These are phyloP conservation scores for Parotocinclus haroldoi DNA, from an alignment of 2,797 vertebrate genomes.

Conservation along the genomic window DNA sequence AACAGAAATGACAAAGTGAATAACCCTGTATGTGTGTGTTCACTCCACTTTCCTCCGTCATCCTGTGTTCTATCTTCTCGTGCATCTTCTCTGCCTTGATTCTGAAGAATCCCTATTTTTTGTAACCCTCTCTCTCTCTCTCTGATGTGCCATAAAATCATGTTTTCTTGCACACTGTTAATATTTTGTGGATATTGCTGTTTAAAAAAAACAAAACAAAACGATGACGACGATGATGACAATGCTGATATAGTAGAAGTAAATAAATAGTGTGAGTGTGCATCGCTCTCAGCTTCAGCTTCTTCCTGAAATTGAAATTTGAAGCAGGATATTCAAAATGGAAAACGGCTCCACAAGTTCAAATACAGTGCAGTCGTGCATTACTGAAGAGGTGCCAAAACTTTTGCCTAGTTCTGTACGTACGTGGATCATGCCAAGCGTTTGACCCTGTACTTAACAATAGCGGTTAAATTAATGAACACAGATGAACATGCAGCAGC, in stretches of 20 bases:
- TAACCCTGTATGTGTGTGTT: not conserved
- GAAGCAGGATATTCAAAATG: too few species aligned
- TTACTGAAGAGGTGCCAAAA: too few species aligned
- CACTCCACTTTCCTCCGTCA: slow-evolving; percentile 32
- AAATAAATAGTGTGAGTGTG: slow-evolving; percentile 49
- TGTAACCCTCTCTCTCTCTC: slow-evolving; percentile 66
- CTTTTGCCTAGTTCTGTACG: too few species aligned
- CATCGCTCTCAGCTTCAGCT: not conserved
- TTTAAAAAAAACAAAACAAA: too few species aligned
- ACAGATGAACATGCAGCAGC: too few species aligned
- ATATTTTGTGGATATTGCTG: slow-evolving; percentile 83
- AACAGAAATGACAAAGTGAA: too few species aligned
- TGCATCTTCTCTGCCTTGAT: slow-evolving; percentile 78
- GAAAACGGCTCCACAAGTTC: too few species aligned
- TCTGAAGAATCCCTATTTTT: slow-evolving; percentile 77
- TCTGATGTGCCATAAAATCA: slow-evolving; percentile 78
- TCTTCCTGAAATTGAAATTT: too few species aligned
- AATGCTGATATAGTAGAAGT: slow-evolving; percentile 71
- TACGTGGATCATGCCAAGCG: too few species aligned
- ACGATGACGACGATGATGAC: slow-evolving; percentile 23
- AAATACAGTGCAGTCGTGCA: too few species aligned
- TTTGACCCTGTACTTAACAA: too few species aligned
- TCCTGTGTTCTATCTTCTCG: slow-evolving; percentile 71
- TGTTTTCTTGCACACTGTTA: slow-evolving; percentile 80
- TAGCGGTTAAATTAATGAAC: too few species aligned